Evolutionary conservation across 53 echinoderm and acorn worm genomes (phyloP).

Genomic region (Arbacia lixula): DNA sequence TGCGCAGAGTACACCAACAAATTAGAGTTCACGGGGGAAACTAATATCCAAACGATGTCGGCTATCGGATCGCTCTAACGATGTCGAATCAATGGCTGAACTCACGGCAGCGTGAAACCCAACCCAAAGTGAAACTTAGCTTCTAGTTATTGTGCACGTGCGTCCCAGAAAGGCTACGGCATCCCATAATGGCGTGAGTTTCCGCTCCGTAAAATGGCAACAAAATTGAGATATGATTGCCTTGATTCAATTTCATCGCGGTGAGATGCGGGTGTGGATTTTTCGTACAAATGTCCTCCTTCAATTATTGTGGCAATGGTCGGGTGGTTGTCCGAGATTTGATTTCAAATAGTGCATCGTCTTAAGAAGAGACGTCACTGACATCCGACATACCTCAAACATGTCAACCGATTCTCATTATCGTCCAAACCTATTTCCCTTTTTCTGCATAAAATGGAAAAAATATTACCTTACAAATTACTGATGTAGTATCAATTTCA

Average conservation of each 20-base stretch:
- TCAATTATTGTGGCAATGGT: too few relatives aligned
- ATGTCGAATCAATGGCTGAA: slow-evolving; percentile 10
- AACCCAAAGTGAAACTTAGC: slow-evolving; percentile 32
- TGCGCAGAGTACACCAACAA: too few relatives aligned
- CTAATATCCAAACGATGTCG: slow-evolving; percentile 15
- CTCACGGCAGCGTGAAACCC: slow-evolving; percentile 28
- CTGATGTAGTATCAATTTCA: too few relatives aligned
- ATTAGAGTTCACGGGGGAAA: too few relatives aligned
- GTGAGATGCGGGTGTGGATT: neutral
- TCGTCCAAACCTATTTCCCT: too few relatives aligned
- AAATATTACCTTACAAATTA: too few relatives aligned
- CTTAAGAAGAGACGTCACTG: slow-evolving; percentile 22
- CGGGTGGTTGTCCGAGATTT: too few relatives aligned
- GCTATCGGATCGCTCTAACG: neutral
- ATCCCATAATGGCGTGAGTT: slow-evolving; percentile 38
- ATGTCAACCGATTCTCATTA: too few relatives aligned
- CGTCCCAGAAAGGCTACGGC: neutral
- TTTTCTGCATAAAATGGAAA: too few relatives aligned
- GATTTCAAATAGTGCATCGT: slow-evolving; percentile 11
- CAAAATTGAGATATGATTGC: slow-evolving; percentile 23
- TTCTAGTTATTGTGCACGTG: slow-evolving; percentile 42
- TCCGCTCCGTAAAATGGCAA: slow-evolving; percentile 36
- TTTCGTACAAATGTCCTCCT: too few relatives aligned
- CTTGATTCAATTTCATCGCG: slow-evolving; percentile 20
- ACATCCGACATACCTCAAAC: neutral